A percentile compares a stretch with the other conserved stretches of the same genome.
Evolutionary conservation across 1,140 invertebrate species (phyloP).

Genomic region (Drosophila micromelanica): DNA sequence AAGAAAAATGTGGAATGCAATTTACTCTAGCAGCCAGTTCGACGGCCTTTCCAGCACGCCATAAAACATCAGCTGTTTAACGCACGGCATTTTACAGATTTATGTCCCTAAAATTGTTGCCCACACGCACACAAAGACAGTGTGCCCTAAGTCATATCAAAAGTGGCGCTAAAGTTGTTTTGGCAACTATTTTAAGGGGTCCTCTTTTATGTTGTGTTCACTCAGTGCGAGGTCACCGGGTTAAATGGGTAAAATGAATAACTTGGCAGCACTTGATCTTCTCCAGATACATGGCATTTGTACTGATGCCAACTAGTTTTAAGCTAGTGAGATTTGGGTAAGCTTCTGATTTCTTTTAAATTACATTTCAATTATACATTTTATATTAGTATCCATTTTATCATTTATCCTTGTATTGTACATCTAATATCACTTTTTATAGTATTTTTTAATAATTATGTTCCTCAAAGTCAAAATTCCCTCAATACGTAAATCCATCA

Average conservation of each 20-base stretch:
- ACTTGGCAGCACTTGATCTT: conserved; percentile 48
- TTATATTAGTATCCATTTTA: too few species aligned
- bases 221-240: conserved; percentile 27
- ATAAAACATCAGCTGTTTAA: conserved; percentile 77
- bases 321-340: not conserved
- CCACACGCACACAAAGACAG: conserved; percentile 36
- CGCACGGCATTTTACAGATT: conserved; percentile 67
- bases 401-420: too few species aligned
- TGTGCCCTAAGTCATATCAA: conserved; percentile 23
- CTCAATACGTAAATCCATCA: too few species aligned
- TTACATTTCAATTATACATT: not conserved
- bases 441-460: not conserved
- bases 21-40: conserved; percentile 65
- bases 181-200: conserved; percentile 60
- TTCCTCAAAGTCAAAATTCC: not conserved
- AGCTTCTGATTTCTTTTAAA: not conserved
- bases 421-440: not conserved
- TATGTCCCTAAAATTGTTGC: conserved; percentile 68
- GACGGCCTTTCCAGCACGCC: conserved; percentile 55
- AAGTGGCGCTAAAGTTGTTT: conserved; percentile 58
- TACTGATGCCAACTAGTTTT: conserved; percentile 1
- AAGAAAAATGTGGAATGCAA: conserved; percentile 49
- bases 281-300: not conserved
- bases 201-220: conserved; percentile 14
- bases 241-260: conserved; percentile 54